Base-by-base conservation (phyloP, 2,888 invertebrate genomes). In the Drosophila basisetae region DNA sequence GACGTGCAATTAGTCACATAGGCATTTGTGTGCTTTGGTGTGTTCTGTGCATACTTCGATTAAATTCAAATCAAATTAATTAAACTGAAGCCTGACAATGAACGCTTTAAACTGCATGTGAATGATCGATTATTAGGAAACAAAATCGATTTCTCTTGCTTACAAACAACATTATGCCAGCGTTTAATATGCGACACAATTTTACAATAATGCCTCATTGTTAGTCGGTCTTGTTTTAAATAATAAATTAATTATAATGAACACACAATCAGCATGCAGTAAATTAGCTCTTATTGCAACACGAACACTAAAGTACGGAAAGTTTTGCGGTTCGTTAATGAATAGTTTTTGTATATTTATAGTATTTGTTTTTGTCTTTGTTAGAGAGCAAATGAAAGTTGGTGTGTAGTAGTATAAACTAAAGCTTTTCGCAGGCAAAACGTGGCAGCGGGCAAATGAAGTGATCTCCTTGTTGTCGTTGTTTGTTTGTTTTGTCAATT, bases 1-100 rank as follows among this genome's bases (percentile, higher is more conserved):
- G 53, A 54, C 81, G 90, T 85, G 90, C 90, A 82, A 87, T 85
- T 85, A 85, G 85, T 85, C 90, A 84, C 80, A 80, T 64, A 72
- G 73, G 75, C 75, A 52, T 59, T 52, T 37, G 65, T 67, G 68
- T 73, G 56, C 22, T 13, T 81, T 68, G 68, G 61, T 64, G 68
- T 72, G 50, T 71, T 63, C 59, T 49, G 16, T 63, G 49, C 60
- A 52, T 61, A 47, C 54, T 60, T 18, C 50, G 54, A 52, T 59
- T 13, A 53, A 67, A 52, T 59, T 18, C 55, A 67, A 74, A 49
- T 50, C 54, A 35, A 66, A 64, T 18, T 6, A 47, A 28, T 49
- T n/a, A 13, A 43, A 60, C n/a, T 28, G 18, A 33, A 54, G 41
- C 50, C 52, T 41, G 4, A 16, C 16, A 33, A 52, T 4, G 41